Evolutionary conservation across 2,113 vertebrate species (phyloP).

Genomic region (Prinia subflava): DNA sequence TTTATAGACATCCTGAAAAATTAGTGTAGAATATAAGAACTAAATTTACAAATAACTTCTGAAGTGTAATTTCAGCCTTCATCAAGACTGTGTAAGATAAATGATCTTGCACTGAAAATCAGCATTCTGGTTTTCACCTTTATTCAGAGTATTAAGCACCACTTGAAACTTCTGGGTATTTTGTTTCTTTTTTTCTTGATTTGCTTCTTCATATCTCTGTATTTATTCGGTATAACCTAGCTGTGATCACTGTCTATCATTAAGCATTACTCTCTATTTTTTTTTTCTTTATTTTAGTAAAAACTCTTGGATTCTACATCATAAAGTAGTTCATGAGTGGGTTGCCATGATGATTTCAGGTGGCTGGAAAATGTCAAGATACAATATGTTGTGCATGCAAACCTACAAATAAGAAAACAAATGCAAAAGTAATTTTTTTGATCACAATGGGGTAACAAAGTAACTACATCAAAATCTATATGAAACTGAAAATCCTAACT

Average conservation of each 20-base stretch:
- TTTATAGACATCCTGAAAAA: neutral
- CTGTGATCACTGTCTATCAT: neutral
- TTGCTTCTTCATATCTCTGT: neutral
- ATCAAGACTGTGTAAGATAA: neutral
- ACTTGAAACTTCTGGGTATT: neutral
- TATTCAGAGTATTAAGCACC: neutral
- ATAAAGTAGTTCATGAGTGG: neutral
- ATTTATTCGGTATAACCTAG: neutral
- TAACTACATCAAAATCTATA: neutral
- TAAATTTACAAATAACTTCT: neutral
- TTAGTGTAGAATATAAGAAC: neutral
- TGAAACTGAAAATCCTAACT: neutral
- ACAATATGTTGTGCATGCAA: neutral
- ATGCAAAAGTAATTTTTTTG: rapidly evolving
- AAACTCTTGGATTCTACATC: neutral
- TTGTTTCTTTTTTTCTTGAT: neutral
- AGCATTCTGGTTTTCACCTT: neutral
- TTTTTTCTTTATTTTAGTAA: neutral
- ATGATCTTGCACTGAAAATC: neutral
- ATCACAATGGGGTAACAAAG: neutral
- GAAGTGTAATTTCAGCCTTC: neutral
- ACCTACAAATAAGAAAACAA: neutral
- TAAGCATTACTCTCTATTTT: neutral
- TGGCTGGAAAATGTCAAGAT: neutral
- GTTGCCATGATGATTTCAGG: neutral